Evolutionary conservation across 1,140 invertebrate genomes (phyloP).

Genomic region (Drosophila paulistorum): DNA sequence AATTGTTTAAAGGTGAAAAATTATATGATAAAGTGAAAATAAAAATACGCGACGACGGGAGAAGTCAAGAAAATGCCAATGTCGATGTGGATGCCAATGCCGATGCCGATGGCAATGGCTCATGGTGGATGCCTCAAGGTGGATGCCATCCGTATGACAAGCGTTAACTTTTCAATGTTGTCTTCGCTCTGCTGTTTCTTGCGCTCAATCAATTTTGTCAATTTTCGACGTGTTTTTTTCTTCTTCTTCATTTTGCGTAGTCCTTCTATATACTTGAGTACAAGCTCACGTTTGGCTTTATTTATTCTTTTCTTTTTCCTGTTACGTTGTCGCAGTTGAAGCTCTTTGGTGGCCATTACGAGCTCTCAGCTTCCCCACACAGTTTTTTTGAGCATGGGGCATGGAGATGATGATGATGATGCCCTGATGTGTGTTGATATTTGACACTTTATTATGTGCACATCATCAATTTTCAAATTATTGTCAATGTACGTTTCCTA

Average conservation of each 20-base stretch:
- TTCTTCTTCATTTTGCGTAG: slow-evolving; percentile 38
- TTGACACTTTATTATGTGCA: slow-evolving; percentile 75
- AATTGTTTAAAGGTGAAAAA: slow-evolving; percentile 69
- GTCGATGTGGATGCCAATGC: neutral
- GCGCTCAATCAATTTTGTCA: slow-evolving; percentile 73
- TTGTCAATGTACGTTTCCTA: slow-evolving; percentile 32
- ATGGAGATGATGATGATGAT: slow-evolving; percentile 19
- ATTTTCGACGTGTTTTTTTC: slow-evolving; percentile 44
- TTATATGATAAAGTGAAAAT: slow-evolving; percentile 50
- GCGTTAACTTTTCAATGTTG: slow-evolving; percentile 55
- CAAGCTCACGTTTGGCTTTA: slow-evolving; percentile 52
- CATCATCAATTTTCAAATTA: slow-evolving; percentile 76
- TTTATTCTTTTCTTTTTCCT: slow-evolving; percentile 41
- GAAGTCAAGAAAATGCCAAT: neutral
- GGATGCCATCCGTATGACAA: slow-evolving; percentile 35
- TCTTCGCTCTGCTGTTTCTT: slow-evolving; percentile 29
- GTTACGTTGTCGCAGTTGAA: slow-evolving; percentile 33
- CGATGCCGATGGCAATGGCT: neutral
- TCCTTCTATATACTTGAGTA: slow-evolving; percentile 21
- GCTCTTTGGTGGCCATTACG: slow-evolving; percentile 47
- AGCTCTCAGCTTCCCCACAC: neutral
- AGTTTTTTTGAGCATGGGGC: neutral
- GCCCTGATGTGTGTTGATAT: slow-evolving; percentile 66
- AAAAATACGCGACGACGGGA: slow-evolving; percentile 14
- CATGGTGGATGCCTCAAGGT: slow-evolving; percentile 12